Base-by-base conservation (phyloP, 2,113 vertebrate genomes). In the Sceloporus undulatus region DNA sequence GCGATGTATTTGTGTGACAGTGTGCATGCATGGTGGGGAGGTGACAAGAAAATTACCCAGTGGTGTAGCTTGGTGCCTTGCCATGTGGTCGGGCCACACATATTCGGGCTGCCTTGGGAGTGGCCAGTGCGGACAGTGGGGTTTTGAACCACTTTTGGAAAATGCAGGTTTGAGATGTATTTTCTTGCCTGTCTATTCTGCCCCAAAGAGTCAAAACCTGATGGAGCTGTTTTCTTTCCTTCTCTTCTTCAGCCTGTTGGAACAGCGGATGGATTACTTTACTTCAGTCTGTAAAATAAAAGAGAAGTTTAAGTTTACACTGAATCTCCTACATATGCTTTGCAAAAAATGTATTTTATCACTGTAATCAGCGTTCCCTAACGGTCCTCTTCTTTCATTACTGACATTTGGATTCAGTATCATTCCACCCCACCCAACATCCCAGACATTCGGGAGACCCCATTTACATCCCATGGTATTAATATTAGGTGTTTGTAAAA, bases 401-500 rank as follows among this genome's bases (percentile, higher is more conserved):
- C 96, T 96, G 95, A 25, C 95, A 96, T 96, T 96, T 96, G 14
- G 79, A 95, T 96, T 95, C 92, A 91, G 95, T 93, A 94, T 96
- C 90, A 93, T 95, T 95, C 92, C 85, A 88, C 87, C 91, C 94
- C 93, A 94, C 94, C 95, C 95, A 40, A 66, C 74, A 84, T 89
- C 94, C 95, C 93, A 89, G 95, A 92, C 89, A 91, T 95, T 92
- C 34, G 91, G 94, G 85, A 79, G 93, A 84, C 89, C 95, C 93
- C 94, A 92, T 97, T 97, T 97, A 97, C 96, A 96, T 96, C 93
- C 80, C 94, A 92, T 90, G 92, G 96, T 96, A 97, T 97, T 97
- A 97, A 97, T 97, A 97, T 97, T 96, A 97, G 96, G 95, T 97
- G 95, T 97, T 97, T 96, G 97, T 96, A 96, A 97, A 96, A 78